Evolutionary conservation across 1,140 invertebrate species (phyloP), one percentile per base, ranked within the genome.

Genomic region (Zaprionus lachaisei): DNA sequence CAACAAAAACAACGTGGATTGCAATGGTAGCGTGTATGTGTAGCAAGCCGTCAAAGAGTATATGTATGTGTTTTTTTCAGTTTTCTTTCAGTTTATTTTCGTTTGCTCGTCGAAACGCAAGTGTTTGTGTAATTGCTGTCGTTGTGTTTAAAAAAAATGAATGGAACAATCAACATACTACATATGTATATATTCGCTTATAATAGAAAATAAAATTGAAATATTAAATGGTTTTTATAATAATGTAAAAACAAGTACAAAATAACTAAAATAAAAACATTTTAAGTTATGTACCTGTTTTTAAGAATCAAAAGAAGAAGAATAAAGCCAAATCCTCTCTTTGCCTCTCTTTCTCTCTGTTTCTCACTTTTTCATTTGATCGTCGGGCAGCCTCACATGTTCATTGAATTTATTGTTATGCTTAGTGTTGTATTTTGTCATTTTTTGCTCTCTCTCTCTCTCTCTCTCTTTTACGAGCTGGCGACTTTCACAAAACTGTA

Each of bases 81-180:
- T 81, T 76, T 78, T 79, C 82, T 81, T 84, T 89, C 85, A 89
- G 75, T 89, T 90, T 83, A 72, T 68, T 89, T 87, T 89, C 72
- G 85, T 68, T 76, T 68, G 82, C 55, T 81, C 75, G 75, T 60
- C 61, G 56, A 63, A 76, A 58, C 84, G 75, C 84, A 89, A 90
- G 84, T 89, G 85, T 78, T 81, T 37, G 77, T 87, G 49, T 68
- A 79, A 72, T 72, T 72, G 57, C 51, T 57, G 38, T 66, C 64
- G 56, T 56, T 61, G 61, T 61, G 17, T 44, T 24, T 66, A 47
- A n/a, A 55, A 55, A 65, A 72, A 68, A 65, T 41, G n/a, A 55
- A 41, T 22, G 34, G 6, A 56, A 77, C 24, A 31, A 4, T 26
- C 2, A 14, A 51, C 2, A 20, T 22, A n/a, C 2, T 47, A 17